phyloP scores from a whole-genome alignment of 2,797 vertebrate species.

The Aselliscus stoliczkanus region DNA sequence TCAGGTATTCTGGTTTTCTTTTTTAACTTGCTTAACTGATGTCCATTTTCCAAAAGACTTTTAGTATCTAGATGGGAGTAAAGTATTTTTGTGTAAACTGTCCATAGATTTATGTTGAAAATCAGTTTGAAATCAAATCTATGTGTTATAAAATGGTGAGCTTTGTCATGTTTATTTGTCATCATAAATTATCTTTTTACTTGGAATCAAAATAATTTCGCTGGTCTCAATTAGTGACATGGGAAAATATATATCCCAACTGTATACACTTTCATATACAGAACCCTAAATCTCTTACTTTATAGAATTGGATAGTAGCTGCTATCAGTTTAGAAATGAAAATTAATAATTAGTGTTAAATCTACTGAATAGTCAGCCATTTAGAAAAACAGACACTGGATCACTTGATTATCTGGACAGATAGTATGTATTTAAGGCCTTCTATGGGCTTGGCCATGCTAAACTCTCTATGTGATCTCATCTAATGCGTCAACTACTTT shows the following conservation, averaged over 20 bases:
- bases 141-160: not conserved
- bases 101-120: constrained; percentile 4
- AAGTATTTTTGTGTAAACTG: not conserved
- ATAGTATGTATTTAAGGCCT: not conserved
- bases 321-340: constrained; percentile 21
- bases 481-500: not conserved
- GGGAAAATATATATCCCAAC: not conserved
- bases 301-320: not conserved
- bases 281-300: not conserved
- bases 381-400: not conserved
- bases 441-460: not conserved
- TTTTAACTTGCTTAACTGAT: constrained; percentile 17
- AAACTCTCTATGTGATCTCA: not conserved
- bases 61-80: not conserved
- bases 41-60: constrained; percentile 14
- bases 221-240: not conserved
- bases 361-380: not conserved
- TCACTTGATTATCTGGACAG: constrained; percentile 13
- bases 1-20: not conserved
- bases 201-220: constrained; percentile 15
- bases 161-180: constrained; percentile 8
- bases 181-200: constrained; percentile 3
- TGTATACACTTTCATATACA: not conserved
- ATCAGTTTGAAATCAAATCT: not conserved
- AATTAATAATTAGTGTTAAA: not conserved